These are phyloP conservation scores for Carassius auratus DNA, from an alignment of 2,113 vertebrate species.

Conservation along the genomic window DNA sequence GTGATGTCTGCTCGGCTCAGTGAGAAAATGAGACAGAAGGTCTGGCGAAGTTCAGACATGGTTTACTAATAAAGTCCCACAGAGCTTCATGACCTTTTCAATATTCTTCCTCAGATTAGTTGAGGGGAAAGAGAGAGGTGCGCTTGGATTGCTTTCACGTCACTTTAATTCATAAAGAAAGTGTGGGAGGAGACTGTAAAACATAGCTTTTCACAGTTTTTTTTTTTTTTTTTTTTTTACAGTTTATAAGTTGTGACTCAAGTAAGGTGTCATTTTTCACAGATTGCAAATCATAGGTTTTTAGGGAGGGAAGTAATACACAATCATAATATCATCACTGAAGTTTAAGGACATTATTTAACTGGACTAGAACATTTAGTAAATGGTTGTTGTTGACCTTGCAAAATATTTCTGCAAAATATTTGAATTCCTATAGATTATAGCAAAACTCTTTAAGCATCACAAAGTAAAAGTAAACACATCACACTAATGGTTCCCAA, in stretches of 20 bases:
- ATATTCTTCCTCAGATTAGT: constrained; percentile 74
- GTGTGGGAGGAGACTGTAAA: neutral
- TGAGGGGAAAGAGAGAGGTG: constrained; percentile 19
- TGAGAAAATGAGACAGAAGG: constrained; percentile 48
- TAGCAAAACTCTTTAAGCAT: neutral
- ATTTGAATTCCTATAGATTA: neutral
- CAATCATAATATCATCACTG: neutral
- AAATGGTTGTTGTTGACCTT: neutral
- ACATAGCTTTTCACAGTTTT: neutral
- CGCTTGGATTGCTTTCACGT: constrained; percentile 30
- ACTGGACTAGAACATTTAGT: no score
- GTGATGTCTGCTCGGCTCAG: constrained; percentile 3
- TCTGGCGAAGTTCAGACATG: constrained; percentile 69
- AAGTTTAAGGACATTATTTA: neutral
- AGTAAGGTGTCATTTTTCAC: neutral
- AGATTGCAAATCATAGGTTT: neutral
- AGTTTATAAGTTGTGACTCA: neutral
- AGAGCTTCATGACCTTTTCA: constrained; percentile 79
- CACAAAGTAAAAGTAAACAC: neutral
- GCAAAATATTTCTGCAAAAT: neutral
- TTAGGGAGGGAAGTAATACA: neutral
- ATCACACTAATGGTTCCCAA: neutral
- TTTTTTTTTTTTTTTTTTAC: neutral
- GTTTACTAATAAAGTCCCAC: constrained; percentile 68
- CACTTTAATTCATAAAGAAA: constrained; percentile 21